Evolutionary conservation across 2,888 invertebrate species (phyloP).

Genomic region (Syritta pipiens): DNA sequence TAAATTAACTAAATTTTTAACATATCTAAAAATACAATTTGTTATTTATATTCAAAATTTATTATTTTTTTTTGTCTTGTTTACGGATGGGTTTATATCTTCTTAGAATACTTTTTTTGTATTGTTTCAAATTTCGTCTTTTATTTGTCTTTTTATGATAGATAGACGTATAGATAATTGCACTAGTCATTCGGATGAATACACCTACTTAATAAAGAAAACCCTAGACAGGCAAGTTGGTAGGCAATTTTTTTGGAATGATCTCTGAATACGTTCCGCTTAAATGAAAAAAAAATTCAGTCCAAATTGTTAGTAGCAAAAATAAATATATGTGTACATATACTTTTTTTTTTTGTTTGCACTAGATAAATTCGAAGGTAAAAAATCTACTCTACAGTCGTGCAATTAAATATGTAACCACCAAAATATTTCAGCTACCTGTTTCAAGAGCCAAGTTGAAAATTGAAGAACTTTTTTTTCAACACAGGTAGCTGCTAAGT

Average conservation of each 20-base stretch:
- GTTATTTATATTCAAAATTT: constrained; percentile 35
- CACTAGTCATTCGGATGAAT: constrained; percentile 55
- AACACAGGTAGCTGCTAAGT: constrained; percentile 65
- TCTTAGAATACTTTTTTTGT: constrained; percentile 22
- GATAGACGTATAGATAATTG: constrained; percentile 45
- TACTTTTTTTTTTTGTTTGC: constrained; percentile 6
- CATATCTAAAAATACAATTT: constrained; percentile 20
- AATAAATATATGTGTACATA: constrained; percentile 6
- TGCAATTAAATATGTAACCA: constrained; percentile 63
- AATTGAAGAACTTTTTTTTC: constrained; percentile 21
- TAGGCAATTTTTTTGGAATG: constrained; percentile 56
- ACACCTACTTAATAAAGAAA: constrained; percentile 30
- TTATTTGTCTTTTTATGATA: constrained; percentile 31
- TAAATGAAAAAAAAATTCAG: constrained; percentile 38
- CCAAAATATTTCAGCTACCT: constrained; percentile 58
- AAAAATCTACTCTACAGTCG: constrained; percentile 39
- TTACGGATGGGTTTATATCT: not conserved
- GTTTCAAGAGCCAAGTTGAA: constrained; percentile 50
- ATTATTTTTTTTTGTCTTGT: constrained; percentile 18
- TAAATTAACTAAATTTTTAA: constrained; percentile 29
- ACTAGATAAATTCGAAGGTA: constrained; percentile 35
- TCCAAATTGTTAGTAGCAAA: not conserved
- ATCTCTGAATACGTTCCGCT: constrained; percentile 27
- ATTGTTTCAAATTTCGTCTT: constrained; percentile 11
- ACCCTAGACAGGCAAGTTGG: constrained; percentile 54